Percentiles rank a stretch among this genome's conserved stretches.
Evolutionary conservation across 2,797 vertebrate species (phyloP).

Genomic region (Malacoctenus gilli): DNA sequence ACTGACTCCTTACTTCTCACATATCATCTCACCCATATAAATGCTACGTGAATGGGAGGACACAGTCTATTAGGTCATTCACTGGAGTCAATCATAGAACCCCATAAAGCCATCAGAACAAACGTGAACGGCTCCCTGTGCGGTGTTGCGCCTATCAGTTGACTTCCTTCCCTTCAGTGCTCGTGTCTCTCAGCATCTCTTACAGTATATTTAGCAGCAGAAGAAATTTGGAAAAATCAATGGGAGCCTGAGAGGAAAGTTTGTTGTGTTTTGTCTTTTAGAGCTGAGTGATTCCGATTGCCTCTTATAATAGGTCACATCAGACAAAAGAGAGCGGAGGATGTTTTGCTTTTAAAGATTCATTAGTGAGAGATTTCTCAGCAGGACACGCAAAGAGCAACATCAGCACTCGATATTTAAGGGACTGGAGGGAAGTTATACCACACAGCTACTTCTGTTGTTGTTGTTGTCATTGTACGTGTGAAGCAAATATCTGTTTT

Average conservation of each 20-base stretch:
- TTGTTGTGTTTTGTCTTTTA: slow-evolving; percentile 36
- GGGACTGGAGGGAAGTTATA: neutral
- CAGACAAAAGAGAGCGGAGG: slow-evolving; percentile 17
- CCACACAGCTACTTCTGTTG: too few species aligned
- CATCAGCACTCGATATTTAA: neutral
- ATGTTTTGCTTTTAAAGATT: slow-evolving; percentile 21
- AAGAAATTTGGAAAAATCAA: slow-evolving; percentile 73
- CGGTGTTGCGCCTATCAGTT: slow-evolving; percentile 37
- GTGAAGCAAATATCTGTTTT: slow-evolving; percentile 11
- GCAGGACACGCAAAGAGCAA: slow-evolving; percentile 1
- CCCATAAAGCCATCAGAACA: slow-evolving; percentile 22
- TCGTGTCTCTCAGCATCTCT: slow-evolving; percentile 41
- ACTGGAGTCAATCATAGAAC: slow-evolving; percentile 23
- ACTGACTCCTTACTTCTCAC: too few species aligned
- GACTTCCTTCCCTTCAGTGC: slow-evolving; percentile 27
- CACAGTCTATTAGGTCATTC: slow-evolving; percentile 26
- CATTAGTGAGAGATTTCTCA: slow-evolving; percentile 14
- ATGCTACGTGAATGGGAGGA: slow-evolving; percentile 30
- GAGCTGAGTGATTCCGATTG: slow-evolving; percentile 25
- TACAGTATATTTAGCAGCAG: slow-evolving; percentile 59
- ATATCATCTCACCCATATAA: too few species aligned
- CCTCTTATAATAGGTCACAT: slow-evolving; percentile 9
- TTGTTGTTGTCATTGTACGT: too few species aligned
- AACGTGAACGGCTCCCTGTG: slow-evolving; percentile 28
- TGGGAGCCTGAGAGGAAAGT: slow-evolving; percentile 38